phyloP scores from a whole-genome alignment of 1,140 invertebrate species.

The Wiebesia pumilae region DNA sequence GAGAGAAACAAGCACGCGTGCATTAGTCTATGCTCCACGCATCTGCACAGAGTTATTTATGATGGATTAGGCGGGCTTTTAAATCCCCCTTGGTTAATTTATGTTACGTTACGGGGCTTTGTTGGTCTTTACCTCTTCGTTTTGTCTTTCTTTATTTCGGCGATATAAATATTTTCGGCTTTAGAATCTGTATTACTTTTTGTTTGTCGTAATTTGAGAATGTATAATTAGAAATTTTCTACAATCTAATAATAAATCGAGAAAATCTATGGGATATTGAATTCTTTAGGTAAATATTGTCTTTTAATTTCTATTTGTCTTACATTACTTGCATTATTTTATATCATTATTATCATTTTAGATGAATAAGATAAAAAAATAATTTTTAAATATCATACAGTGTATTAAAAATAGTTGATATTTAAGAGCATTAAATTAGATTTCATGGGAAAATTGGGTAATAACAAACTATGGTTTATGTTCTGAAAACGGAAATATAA shows the following conservation, averaged over 20 bases:
- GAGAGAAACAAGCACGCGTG: too few relatives aligned
- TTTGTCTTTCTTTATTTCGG: slow-evolving; percentile 24
- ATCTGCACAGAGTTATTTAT: slow-evolving; percentile 59
- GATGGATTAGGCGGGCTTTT: slow-evolving; percentile 56
- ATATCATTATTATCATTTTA: too few relatives aligned
- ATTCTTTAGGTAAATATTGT: too few relatives aligned
- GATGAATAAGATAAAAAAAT: too few relatives aligned
- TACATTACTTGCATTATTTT: too few relatives aligned
- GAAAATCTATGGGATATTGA: too few relatives aligned
- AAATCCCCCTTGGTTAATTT: slow-evolving; percentile 54
- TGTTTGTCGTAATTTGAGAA: neutral
- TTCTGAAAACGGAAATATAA: slow-evolving; percentile 5
- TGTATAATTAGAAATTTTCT: slow-evolving; percentile 4
- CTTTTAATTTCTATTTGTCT: too few relatives aligned
- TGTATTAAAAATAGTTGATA: neutral
- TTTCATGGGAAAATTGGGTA: slow-evolving; percentile 4
- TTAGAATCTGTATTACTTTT: neutral
- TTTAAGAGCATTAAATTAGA: neutral
- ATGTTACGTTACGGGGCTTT: slow-evolving; percentile 46
- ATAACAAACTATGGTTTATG: slow-evolving; percentile 11
- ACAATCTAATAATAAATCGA: neutral
- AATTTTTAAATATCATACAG: neutral
- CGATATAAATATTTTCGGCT: neutral
- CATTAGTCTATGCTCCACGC: slow-evolving; percentile 41
- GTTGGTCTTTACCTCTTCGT: slow-evolving; percentile 15